Conservation (phyloP, 2,888 invertebrate genomes). For the Anthrax anthrax region DNA sequence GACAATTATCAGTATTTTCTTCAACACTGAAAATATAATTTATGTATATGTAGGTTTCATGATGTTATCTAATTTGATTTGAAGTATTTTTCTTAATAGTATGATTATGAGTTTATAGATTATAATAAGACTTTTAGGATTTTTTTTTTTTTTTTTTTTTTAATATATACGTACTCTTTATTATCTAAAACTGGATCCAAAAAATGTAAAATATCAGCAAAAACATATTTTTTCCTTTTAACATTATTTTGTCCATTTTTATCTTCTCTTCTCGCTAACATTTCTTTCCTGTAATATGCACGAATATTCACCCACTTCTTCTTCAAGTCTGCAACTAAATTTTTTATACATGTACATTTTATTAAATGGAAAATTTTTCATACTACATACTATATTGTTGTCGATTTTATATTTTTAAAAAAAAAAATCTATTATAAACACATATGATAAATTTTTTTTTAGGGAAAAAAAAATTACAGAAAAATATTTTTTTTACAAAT, state of each 20-base stretch:
- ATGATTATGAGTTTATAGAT: too few relatives aligned
- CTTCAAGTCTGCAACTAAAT: neutral
- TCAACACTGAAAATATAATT: neutral
- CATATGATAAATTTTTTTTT: too few relatives aligned
- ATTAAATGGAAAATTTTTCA: too few relatives aligned
- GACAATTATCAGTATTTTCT: neutral
- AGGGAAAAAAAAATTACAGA: too few relatives aligned
- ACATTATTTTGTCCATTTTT: neutral
- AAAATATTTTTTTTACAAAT: too few relatives aligned
- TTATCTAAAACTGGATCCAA: neutral
- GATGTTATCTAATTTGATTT: too few relatives aligned
- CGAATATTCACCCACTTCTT: constrained; percentile 2
- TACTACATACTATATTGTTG: too few relatives aligned
- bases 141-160: neutral
- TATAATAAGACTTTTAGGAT: too few relatives aligned
- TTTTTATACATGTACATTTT: neutral
- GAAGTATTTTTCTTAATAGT: too few relatives aligned
- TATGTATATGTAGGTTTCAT: neutral
- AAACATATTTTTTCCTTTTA: neutral
- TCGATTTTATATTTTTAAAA: too few relatives aligned
- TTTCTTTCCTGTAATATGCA: neutral
- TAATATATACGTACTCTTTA: neutral
- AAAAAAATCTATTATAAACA: too few relatives aligned
- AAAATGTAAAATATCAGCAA: neutral
- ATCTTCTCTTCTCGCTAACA: neutral